Percentiles rank a stretch among this genome's conserved stretches.
phyloP scores from a whole-genome alignment of 2,888 invertebrate species.

The Drosophila fulvimacula region DNA sequence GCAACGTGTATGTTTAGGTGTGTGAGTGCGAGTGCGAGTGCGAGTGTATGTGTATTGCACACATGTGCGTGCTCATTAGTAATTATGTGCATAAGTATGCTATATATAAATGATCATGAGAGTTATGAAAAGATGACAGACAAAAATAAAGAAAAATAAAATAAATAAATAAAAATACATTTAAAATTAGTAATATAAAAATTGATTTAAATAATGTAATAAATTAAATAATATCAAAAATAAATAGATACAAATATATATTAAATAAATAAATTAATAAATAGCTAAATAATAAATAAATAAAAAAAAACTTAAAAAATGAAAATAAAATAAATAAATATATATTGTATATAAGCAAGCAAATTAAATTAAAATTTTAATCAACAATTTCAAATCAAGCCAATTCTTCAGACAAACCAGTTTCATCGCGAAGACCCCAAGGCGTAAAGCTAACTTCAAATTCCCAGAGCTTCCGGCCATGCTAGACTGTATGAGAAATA shows the following conservation, averaged over 20 bases:
- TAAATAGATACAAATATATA: not conserved
- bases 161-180: no score
- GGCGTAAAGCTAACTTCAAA: not conserved
- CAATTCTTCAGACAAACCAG: constrained; percentile 2
- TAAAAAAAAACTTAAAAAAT: no score
- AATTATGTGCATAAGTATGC: constrained; percentile 11
- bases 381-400: no score
- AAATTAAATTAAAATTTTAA: not conserved
- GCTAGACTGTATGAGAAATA: not conserved
- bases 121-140: not conserved
- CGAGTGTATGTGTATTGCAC: not conserved
- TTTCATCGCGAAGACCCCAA: not conserved
- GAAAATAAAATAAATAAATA: no score
- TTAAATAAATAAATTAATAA: no score
- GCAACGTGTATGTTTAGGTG: constrained; percentile 16
- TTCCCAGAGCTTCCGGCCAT: not conserved
- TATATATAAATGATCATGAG: not conserved
- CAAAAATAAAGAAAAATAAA: not conserved
- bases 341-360: no score
- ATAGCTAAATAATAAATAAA: no score
- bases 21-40: not conserved
- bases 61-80: constrained; percentile 25
- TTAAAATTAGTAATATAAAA: no score
- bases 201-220: no score
- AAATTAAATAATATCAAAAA: not conserved